Evolutionary conservation across 2,888 invertebrate genomes (phyloP).

Genomic region (Zhuqinia jingwanae): DNA sequence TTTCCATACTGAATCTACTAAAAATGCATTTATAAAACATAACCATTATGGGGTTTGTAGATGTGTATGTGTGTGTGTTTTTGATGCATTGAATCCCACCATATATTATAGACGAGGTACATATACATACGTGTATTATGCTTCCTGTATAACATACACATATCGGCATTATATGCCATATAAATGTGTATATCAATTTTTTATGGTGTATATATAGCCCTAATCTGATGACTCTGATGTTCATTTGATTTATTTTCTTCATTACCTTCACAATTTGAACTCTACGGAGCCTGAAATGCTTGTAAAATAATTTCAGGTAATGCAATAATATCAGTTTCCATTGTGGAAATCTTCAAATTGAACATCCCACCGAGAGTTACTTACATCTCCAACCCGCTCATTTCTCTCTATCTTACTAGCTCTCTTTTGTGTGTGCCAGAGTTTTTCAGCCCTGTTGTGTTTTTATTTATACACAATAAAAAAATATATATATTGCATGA

Average conservation of each 20-base stretch:
- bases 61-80: too few species aligned
- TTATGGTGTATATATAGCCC: constrained; percentile 66
- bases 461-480: constrained; percentile 44
- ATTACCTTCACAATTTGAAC: constrained; percentile 80
- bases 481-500: constrained; percentile 10
- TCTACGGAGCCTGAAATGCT: constrained; percentile 79
- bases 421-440: constrained; percentile 27
- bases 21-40: neutral
- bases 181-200: constrained; percentile 24
- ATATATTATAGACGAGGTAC: too few species aligned
- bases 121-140: neutral
- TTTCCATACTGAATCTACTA: neutral
- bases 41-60: too few species aligned
- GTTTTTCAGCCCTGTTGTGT: constrained; percentile 53
- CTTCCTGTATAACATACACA: neutral
- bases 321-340: constrained; percentile 80
- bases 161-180: constrained; percentile 1
- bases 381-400: constrained; percentile 60
- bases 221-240: constrained; percentile 80
- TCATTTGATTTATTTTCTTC: constrained; percentile 80
- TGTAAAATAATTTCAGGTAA: constrained; percentile 80
- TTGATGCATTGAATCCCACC: neutral
- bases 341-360: constrained; percentile 79
- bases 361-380: constrained; percentile 78
- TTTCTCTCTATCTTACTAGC: neutral